phyloP scores from a whole-genome alignment of 2,888 invertebrate species.

The Drosophila macrospina region DNA sequence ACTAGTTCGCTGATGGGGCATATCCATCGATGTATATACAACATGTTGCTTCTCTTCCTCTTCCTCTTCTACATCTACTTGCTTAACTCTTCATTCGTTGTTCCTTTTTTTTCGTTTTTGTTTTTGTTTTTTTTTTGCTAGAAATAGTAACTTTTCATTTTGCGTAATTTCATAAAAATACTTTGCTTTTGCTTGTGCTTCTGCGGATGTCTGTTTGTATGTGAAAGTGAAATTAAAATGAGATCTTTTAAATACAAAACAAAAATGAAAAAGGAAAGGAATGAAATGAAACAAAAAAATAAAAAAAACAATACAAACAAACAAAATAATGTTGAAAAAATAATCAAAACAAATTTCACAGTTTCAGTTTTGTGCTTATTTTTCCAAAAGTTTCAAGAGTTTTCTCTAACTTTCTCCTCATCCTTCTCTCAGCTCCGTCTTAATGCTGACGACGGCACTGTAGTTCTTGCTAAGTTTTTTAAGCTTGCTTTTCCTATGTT shows the following conservation, averaged over 20 bases:
- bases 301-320: slow-evolving; percentile 5
- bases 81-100: slow-evolving; percentile 6
- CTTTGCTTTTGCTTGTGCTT: slow-evolving; percentile 71
- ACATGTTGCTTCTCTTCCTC: slow-evolving; percentile 16
- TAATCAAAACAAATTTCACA: slow-evolving; percentile 19
- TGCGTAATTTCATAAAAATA: slow-evolving; percentile 75
- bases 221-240: slow-evolving; percentile 67
- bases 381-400: slow-evolving; percentile 11
- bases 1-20: slow-evolving; percentile 43
- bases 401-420: background rate
- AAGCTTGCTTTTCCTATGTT: background rate
- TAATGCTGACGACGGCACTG: background rate
- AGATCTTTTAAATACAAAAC: slow-evolving; percentile 68
- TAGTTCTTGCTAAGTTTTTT: background rate
- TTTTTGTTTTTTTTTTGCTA: slow-evolving; percentile 27
- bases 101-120: background rate
- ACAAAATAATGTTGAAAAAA: slow-evolving; percentile 8
- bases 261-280: slow-evolving; percentile 5
- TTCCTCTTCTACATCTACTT: slow-evolving; percentile 3
- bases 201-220: slow-evolving; percentile 72
- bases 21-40: slow-evolving; percentile 45
- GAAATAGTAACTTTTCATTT: slow-evolving; percentile 65
- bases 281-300: no score
- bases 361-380: slow-evolving; percentile 10
- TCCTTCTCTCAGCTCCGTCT: background rate